These are phyloP conservation scores for Nebria brevicollis DNA, from an alignment of 2,888 invertebrate genomes.

Conservation along the genomic window DNA sequence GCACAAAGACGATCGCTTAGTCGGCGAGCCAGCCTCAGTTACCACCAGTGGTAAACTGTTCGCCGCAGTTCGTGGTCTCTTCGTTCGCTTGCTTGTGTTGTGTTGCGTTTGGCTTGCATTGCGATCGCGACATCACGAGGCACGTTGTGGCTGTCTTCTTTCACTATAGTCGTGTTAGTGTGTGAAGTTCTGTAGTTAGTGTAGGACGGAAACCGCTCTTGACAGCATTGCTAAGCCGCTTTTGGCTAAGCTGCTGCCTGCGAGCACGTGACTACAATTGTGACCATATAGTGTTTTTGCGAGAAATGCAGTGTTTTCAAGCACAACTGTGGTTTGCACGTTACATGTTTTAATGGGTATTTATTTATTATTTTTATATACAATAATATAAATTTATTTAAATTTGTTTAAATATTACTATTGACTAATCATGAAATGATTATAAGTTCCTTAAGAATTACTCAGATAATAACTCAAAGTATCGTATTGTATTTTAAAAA, in stretches of 20 bases:
- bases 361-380: neutral
- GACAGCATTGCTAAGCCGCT: conserved; percentile 9
- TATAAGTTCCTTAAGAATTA: neutral
- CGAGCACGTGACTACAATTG: neutral
- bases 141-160: neutral
- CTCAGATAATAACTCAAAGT: neutral
- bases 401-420: too few relatives aligned
- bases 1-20: neutral
- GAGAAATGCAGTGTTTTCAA: neutral
- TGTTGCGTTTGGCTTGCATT: neutral
- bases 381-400: too few relatives aligned
- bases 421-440: neutral
- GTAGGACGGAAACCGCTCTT: conserved; percentile 13
- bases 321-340: neutral
- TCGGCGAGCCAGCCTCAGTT: neutral
- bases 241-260: conserved; percentile 12
- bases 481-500: neutral
- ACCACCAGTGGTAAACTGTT: neutral
- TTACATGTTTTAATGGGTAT: neutral
- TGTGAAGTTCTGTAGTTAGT: neutral
- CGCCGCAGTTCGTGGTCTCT: neutral
- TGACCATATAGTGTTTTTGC: neutral
- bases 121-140: neutral
- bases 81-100: neutral
- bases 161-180: conserved; percentile 10